Conservation (phyloP, 2,113 vertebrate genomes). For the Gymnorhina tibicen region DNA sequence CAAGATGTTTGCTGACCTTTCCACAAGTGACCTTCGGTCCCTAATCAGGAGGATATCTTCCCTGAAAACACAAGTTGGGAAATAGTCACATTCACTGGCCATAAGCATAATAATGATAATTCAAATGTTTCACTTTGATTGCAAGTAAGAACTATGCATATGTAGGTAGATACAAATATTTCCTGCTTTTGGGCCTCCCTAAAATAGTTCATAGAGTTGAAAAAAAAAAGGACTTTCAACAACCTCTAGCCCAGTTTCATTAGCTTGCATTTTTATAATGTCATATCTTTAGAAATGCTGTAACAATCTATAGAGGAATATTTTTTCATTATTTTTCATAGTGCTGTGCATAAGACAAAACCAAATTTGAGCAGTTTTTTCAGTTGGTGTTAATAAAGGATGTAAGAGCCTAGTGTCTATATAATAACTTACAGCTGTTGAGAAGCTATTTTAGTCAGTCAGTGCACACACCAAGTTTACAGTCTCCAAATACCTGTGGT, state of each 20-base stretch:
- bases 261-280: background rate
- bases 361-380: slow-evolving; percentile 34
- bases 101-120: background rate
- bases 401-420: background rate
- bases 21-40: background rate
- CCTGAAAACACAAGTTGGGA: background rate
- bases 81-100: background rate
- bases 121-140: background rate
- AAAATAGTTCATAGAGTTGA: background rate
- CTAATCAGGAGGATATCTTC: background rate
- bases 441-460: slow-evolving; percentile 28
- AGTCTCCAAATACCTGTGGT: slow-evolving; percentile 39
- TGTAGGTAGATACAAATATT: background rate
- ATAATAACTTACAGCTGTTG: slow-evolving; percentile 41
- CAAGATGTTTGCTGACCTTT: background rate
- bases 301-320: background rate
- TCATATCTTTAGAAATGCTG: background rate
- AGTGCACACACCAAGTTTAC: background rate
- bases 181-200: background rate
- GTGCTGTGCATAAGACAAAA: slow-evolving; percentile 23
- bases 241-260: background rate
- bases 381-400: slow-evolving; percentile 14
- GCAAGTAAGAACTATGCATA: background rate
- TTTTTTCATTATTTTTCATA: background rate
- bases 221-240: background rate